Percentiles rank a stretch among this genome's conserved stretches.
These are phyloP conservation scores for Rhynchonycteris naso DNA, from an alignment of 2,797 vertebrate genomes.

Conservation along the genomic window DNA sequence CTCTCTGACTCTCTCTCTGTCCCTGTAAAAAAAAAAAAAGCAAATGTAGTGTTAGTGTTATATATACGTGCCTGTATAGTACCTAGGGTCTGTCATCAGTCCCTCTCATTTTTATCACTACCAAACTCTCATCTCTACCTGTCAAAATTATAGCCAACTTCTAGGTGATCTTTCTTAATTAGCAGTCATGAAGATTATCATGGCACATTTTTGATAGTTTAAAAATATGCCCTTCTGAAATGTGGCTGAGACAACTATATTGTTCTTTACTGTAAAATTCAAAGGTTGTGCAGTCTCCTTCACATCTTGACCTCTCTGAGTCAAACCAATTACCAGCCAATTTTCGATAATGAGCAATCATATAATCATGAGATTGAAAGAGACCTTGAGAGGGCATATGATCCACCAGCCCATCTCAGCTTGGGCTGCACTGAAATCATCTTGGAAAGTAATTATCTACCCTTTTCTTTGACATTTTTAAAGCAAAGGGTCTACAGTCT, in stretches of 20 bases:
- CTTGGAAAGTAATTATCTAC: constrained; percentile 36
- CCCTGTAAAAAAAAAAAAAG: no score
- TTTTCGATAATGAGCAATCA: constrained; percentile 79
- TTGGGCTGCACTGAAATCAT: constrained; percentile 16
- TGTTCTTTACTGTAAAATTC: constrained; percentile 70
- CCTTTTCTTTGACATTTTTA: constrained; percentile 4
- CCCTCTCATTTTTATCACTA: background rate
- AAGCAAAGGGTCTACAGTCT: background rate
- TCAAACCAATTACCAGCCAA: constrained; percentile 77
- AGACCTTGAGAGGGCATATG: constrained; percentile 65
- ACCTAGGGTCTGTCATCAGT: background rate
- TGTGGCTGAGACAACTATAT: constrained; percentile 28
- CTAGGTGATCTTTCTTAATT: constrained; percentile 62
- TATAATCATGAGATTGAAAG: constrained; percentile 75
- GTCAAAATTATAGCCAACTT: constrained; percentile 6
- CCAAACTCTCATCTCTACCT: background rate
- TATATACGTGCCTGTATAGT: no score
- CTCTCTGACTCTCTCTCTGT: no score
- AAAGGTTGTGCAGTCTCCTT: constrained; percentile 55
- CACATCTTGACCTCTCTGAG: constrained; percentile 69
- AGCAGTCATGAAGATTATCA: constrained; percentile 66
- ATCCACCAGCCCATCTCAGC: background rate
- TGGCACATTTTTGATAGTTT: constrained; percentile 43
- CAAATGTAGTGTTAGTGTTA: no score
- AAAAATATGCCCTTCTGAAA: constrained; percentile 50